Evolutionary conservation across 1,140 invertebrate species (phyloP).

Genomic region (Brachystomella parvula): DNA sequence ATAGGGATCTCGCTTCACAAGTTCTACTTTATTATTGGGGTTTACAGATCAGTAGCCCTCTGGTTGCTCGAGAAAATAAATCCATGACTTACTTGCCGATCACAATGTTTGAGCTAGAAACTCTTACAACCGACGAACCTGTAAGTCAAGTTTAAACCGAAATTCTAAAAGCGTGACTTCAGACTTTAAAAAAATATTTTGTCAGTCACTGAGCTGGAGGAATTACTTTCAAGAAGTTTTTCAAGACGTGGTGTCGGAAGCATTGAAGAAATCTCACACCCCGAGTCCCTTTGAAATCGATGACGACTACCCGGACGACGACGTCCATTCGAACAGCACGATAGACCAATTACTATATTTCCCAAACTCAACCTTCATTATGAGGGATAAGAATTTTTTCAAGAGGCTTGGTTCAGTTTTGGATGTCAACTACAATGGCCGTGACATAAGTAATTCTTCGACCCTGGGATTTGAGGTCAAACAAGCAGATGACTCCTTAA

Average conservation of each 20-base stretch:
- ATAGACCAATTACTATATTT: neutral
- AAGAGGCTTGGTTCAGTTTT: neutral
- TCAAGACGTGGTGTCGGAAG: neutral
- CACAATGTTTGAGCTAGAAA: neutral
- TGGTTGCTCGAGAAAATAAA: constrained; percentile 15
- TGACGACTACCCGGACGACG: neutral
- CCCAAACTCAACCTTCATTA: constrained; percentile 1
- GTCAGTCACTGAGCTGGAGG: neutral
- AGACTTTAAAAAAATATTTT: neutral
- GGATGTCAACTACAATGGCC: neutral
- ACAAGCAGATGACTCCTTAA: neutral
- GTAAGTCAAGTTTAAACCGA: neutral
- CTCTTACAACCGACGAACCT: neutral
- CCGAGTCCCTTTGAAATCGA: neutral
- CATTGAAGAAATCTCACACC: neutral
- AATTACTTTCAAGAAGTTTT: neutral
- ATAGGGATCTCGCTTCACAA: no score
- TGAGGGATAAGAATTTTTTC: constrained; percentile 10
- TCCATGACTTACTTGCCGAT: constrained; percentile 17
- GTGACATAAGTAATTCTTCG: neutral
- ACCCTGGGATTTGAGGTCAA: neutral
- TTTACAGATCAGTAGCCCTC: constrained; percentile 8
- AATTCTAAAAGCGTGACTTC: neutral
- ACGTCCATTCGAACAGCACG: neutral
- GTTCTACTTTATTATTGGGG: neutral